Conservation (phyloP, 1,140 invertebrate species). For the Halictus rubicundus region DNA sequence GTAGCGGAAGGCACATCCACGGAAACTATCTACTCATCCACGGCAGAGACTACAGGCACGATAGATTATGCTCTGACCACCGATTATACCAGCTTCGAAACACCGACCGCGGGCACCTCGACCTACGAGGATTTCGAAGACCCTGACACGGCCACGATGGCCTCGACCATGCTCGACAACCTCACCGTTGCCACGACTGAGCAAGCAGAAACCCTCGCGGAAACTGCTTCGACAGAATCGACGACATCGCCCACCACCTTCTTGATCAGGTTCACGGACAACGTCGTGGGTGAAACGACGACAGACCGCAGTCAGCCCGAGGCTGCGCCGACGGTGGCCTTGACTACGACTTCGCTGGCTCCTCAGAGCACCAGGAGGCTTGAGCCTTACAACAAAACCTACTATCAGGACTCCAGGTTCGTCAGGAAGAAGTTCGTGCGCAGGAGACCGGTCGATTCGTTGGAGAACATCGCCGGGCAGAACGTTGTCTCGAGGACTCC, state of each 20-base stretch:
- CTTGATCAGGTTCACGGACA: neutral
- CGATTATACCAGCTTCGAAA: constrained; percentile 17
- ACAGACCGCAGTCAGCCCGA: neutral
- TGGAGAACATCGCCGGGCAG: neutral
- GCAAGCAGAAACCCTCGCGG: neutral
- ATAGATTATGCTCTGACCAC: neutral
- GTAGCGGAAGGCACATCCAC: neutral
- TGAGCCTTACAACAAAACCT: neutral
- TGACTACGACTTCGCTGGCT: neutral
- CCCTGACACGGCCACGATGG: neutral
- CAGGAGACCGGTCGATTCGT: constrained; percentile 53
- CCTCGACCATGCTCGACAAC: constrained; percentile 28
- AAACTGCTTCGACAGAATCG: constrained; percentile 15
- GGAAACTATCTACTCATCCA: neutral
- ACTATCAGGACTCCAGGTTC: constrained; percentile 54
- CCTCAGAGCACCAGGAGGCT: neutral
- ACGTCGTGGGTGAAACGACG: neutral
- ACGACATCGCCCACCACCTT: constrained; percentile 14
- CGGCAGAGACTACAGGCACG: neutral
- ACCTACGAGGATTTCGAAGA: neutral
- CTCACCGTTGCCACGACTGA: neutral
- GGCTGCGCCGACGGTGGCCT: neutral
- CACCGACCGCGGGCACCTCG: neutral
- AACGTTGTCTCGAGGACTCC: neutral
- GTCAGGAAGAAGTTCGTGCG: constrained; percentile 69